These are phyloP conservation scores for Saimiri boliviensis DNA, from an alignment of 2,113 vertebrate genomes.

Conservation along the genomic window DNA sequence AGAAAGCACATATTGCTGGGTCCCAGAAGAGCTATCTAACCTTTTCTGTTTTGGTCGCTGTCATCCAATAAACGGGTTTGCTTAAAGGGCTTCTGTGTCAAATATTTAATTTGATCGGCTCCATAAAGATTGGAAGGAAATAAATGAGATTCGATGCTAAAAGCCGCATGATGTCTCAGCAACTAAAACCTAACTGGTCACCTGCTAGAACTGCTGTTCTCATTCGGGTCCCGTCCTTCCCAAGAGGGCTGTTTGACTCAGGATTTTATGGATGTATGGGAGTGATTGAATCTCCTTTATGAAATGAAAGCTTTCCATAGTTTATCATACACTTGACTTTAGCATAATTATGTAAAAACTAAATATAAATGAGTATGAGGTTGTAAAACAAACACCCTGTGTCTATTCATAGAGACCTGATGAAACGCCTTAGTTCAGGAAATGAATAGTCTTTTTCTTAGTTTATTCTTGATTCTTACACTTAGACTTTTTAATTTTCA, in stretches of 20 bases:
- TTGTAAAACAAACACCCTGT: background rate
- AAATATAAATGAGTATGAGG: background rate
- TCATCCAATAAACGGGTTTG: background rate
- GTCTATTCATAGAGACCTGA: background rate
- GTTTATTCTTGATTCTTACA: background rate
- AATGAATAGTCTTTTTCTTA: background rate
- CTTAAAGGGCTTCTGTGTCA: background rate
- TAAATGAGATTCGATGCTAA: background rate
- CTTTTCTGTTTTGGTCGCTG: background rate
- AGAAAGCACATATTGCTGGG: background rate
- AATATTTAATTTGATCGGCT: background rate
- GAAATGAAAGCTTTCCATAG: background rate
- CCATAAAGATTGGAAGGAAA: background rate
- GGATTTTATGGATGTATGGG: background rate
- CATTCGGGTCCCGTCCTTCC: background rate
- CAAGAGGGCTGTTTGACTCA: background rate
- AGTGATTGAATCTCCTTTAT: background rate
- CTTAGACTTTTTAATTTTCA: background rate
- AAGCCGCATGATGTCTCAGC: background rate
- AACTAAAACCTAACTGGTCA: background rate
- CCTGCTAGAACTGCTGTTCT: background rate
- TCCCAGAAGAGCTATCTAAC: background rate
- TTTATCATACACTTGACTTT: background rate
- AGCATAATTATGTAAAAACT: conserved; percentile 27
- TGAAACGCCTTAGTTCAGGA: background rate